Evolutionary conservation across 1,140 invertebrate genomes (phyloP).

Genomic region (Gonioctena quinquepunctata): DNA sequence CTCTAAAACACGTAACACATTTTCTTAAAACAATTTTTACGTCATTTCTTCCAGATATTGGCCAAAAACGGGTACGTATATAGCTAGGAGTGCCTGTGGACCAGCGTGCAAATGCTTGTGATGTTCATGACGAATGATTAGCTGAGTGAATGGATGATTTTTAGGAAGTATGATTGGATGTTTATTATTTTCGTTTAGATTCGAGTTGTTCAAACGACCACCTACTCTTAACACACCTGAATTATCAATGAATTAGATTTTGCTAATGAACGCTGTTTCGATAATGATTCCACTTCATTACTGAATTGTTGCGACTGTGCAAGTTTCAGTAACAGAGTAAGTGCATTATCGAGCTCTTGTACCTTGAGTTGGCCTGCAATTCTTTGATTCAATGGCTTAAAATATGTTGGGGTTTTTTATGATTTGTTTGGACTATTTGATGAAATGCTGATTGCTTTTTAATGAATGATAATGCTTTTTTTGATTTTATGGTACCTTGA

Average conservation of each 20-base stretch:
- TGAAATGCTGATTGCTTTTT: no score
- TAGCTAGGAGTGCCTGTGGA: constrained; percentile 25
- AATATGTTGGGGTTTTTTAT: no score
- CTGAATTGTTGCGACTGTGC: no score
- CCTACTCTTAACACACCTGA: neutral
- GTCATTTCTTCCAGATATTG: constrained; percentile 27
- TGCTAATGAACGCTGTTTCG: no score
- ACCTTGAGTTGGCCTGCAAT: no score
- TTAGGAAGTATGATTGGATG: neutral
- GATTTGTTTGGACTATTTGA: no score
- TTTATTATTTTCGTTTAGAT: neutral
- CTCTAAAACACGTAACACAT: constrained; percentile 20
- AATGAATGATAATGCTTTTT: no score
- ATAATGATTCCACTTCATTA: no score
- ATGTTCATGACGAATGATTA: constrained; percentile 28
- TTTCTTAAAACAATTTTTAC: constrained; percentile 32
- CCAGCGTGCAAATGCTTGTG: constrained; percentile 27
- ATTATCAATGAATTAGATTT: neutral
- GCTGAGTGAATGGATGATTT: constrained; percentile 19
- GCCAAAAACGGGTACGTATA: constrained; percentile 26
- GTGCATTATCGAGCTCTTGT: no score
- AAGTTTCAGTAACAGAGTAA: no score
- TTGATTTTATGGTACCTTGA: no score
- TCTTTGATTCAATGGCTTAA: no score
- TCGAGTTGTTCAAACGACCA: neutral